A percentile compares a stretch with the other conserved stretches of the same genome.
Evolutionary conservation across 2,797 vertebrate genomes (phyloP).

Genomic region (Bradypodion pumilum): DNA sequence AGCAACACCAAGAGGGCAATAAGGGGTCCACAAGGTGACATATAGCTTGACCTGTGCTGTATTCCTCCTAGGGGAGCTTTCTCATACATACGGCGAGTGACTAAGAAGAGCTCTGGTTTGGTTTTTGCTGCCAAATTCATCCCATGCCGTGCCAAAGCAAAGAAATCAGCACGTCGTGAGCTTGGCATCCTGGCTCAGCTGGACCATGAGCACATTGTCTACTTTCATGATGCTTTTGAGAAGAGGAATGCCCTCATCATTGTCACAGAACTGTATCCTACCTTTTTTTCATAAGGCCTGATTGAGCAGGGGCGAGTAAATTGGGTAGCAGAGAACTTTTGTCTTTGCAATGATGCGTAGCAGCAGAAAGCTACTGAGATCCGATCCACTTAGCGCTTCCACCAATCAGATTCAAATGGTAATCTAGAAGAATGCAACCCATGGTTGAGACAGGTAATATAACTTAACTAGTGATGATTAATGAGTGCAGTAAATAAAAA

Average conservation of each 20-base stretch:
- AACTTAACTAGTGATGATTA: too few relatives aligned
- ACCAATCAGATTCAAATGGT: too few relatives aligned
- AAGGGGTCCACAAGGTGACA: not conserved
- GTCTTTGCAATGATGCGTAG: not conserved
- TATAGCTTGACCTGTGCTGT: fast-evolving
- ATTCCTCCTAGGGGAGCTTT: constrained; percentile 85
- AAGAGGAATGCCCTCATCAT: constrained; percentile 91
- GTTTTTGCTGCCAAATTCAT: constrained; percentile 96
- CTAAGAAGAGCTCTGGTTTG: constrained; percentile 84
- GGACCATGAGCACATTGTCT: constrained; percentile 89
- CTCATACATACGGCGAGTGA: constrained; percentile 92
- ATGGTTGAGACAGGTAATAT: too few relatives aligned
- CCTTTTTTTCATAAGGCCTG: not conserved
- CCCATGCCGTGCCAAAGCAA: constrained; percentile 88
- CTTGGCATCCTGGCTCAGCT: constrained; percentile 88
- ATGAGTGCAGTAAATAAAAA: too few relatives aligned
- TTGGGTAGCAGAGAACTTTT: not conserved
- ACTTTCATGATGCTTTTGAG: constrained; percentile 96
- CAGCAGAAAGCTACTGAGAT: too few relatives aligned
- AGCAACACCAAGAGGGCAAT: not conserved
- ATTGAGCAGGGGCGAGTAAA: not conserved
- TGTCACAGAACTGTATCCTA: constrained; percentile 95
- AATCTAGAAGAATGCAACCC: too few relatives aligned
- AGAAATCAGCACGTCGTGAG: constrained; percentile 85
- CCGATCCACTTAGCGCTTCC: too few relatives aligned